Evolutionary conservation across 2,113 vertebrate genomes (phyloP).

Genomic region (Charadrius vociferus): DNA sequence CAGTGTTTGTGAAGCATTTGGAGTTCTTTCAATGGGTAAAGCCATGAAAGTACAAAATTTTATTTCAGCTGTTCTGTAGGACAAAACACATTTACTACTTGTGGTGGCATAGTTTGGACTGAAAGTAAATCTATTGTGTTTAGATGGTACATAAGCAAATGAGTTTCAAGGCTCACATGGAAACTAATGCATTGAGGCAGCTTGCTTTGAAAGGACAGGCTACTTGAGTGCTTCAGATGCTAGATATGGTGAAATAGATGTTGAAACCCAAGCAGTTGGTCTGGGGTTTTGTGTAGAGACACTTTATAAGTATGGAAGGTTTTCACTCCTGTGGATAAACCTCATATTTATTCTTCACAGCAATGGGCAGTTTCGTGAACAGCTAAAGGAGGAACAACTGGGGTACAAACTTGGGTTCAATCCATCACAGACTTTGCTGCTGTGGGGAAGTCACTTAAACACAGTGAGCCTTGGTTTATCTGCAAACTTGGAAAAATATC

Average conservation of each 20-base stretch:
- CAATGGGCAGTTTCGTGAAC: not conserved
- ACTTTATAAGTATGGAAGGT: not conserved
- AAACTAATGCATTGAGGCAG: not conserved
- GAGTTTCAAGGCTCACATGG: not conserved
- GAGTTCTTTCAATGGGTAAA: not conserved
- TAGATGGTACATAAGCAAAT: not conserved
- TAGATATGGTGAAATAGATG: not conserved
- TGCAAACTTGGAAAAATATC: not conserved
- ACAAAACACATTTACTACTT: not conserved
- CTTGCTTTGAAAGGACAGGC: not conserved
- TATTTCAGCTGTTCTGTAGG: not conserved
- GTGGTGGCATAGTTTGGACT: not conserved
- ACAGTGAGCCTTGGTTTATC: not conserved
- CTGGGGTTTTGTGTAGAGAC: not conserved
- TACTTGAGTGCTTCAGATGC: not conserved
- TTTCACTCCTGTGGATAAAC: not conserved
- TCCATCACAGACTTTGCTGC: not conserved
- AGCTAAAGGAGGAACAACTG: not conserved
- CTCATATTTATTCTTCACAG: not conserved
- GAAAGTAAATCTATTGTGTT: not conserved
- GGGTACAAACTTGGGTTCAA: not conserved
- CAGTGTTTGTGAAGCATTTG: not conserved
- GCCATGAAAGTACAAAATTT: not conserved
- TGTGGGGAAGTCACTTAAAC: not conserved
- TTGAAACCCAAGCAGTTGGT: not conserved